These are phyloP conservation scores for Corythoichthys haematopterus DNA, from an alignment of 2,113 vertebrate genomes.

Conservation along the genomic window DNA sequence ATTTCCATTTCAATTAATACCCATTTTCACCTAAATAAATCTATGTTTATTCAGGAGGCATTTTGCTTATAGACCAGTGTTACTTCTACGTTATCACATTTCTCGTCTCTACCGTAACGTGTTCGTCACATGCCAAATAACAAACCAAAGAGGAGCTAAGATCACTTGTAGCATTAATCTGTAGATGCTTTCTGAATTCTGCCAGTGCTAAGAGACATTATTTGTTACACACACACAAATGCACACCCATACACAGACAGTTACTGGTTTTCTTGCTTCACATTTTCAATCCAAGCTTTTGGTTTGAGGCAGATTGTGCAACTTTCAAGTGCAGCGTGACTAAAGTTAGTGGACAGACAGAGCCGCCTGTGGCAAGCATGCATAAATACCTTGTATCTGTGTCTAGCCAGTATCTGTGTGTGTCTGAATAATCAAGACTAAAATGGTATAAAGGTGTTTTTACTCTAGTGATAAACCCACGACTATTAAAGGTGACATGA, in stretches of 20 bases:
- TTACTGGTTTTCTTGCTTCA: conserved; percentile 33
- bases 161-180: too few species aligned
- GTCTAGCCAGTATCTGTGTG: conserved; percentile 9
- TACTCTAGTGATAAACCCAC: not conserved
- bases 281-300: conserved; percentile 48
- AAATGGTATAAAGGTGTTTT: conserved; percentile 41
- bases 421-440: conserved; percentile 34
- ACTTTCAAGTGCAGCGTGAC: conserved; percentile 58
- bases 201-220: not conserved
- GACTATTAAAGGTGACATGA: conserved; percentile 10
- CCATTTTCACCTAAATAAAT: too few species aligned
- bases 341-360: conserved; percentile 61
- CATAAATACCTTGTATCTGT: conserved; percentile 38
- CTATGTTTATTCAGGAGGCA: too few species aligned
- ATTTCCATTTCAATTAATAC: too few species aligned
- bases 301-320: conserved; percentile 57
- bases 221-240: not conserved
- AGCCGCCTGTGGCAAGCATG: conserved; percentile 37
- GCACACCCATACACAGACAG: conserved; percentile 17
- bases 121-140: not conserved
- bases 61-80: too few species aligned
- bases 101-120: too few species aligned
- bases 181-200: not conserved
- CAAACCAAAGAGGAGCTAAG: not conserved
- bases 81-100: too few species aligned